A percentile compares a stretch with the other conserved stretches of the same genome.
These are phyloP conservation scores for Himalopsyche japonica DNA, from an alignment of 2,888 invertebrate genomes.

Conservation along the genomic window DNA sequence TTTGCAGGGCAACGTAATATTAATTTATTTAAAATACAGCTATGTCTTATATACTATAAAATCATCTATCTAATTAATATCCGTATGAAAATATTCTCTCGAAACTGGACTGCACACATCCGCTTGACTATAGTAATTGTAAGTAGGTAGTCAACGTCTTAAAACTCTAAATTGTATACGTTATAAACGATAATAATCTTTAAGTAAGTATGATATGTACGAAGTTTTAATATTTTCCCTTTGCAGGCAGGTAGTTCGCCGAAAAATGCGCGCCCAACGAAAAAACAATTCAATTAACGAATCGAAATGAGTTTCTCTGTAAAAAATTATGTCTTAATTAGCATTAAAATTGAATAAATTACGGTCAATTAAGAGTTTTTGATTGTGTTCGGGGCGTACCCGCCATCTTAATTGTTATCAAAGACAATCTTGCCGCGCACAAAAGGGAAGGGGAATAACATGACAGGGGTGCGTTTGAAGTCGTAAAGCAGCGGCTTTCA, in stretches of 20 bases:
- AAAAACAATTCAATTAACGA: slow-evolving; percentile 22
- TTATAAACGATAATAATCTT: not conserved
- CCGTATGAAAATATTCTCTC: too few relatives aligned
- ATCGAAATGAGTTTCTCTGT: slow-evolving; percentile 3
- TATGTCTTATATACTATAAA: too few relatives aligned
- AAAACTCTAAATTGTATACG: not conserved
- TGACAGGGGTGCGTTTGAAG: not conserved
- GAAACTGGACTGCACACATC: not conserved
- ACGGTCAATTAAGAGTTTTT: slow-evolving; percentile 30
- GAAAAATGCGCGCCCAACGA: not conserved
- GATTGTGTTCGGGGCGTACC: slow-evolving; percentile 25
- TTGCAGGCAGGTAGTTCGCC: not conserved
- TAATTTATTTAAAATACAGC: too few relatives aligned
- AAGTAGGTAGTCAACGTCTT: not conserved
- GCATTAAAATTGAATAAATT: slow-evolving; percentile 36
- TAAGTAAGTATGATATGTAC: not conserved
- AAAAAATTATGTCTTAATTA: slow-evolving; percentile 24
- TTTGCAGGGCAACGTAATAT: too few relatives aligned
- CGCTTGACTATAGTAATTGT: not conserved
- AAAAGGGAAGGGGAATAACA: not conserved
- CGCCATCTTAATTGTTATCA: slow-evolving; percentile 19
- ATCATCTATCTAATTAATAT: too few relatives aligned
- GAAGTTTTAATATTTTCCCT: not conserved
- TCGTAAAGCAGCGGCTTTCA: not conserved
- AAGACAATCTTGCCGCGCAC: slow-evolving; percentile 12